Conservation (phyloP, 2,888 invertebrate species). For the Cecidostiba fungosa region DNA sequence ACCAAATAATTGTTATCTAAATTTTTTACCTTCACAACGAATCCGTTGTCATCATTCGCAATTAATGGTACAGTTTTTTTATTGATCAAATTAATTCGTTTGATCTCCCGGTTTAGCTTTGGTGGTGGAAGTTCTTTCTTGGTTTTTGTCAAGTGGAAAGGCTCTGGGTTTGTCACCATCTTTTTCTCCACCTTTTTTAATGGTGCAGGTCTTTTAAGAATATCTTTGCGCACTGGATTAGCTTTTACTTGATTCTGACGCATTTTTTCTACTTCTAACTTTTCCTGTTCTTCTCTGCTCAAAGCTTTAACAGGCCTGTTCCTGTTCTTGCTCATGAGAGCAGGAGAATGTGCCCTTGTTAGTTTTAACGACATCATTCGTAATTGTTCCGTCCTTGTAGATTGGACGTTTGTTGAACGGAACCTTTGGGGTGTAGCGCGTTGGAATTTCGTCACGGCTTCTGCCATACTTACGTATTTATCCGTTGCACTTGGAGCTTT, state of each 20-base stretch:
- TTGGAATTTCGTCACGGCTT: conserved; percentile 82
- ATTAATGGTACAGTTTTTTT: conserved; percentile 69
- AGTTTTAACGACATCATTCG: conserved; percentile 67
- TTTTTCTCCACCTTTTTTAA: conserved; percentile 81
- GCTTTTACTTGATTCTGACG: conserved; percentile 86
- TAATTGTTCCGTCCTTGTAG: conserved; percentile 68
- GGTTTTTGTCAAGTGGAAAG: conserved; percentile 85
- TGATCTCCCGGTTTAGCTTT: conserved; percentile 43
- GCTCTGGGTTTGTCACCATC: conserved; percentile 83
- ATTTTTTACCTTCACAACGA: conserved; percentile 65
- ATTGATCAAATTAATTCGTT: conserved; percentile 17
- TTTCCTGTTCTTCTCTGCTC: conserved; percentile 84
- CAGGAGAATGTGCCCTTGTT: conserved; percentile 74
- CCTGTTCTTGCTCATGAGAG: conserved; percentile 78
- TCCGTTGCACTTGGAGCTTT: conserved; percentile 58
- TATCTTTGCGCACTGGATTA: conserved; percentile 83
- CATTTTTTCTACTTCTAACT: conserved; percentile 84
- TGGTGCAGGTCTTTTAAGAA: conserved; percentile 81
- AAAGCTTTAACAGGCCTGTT: conserved; percentile 82
- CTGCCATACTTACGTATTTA: conserved; percentile 82
- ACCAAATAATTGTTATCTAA: neutral
- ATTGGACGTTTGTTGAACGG: conserved; percentile 74
- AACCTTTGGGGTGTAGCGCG: conserved; percentile 82
- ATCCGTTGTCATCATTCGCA: conserved; percentile 67
- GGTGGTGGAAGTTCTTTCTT: conserved; percentile 67